Evolutionary conservation across 2,797 vertebrate species (phyloP), one percentile per base, ranked within the genome.

Genomic region (Hydrophis major): DNA sequence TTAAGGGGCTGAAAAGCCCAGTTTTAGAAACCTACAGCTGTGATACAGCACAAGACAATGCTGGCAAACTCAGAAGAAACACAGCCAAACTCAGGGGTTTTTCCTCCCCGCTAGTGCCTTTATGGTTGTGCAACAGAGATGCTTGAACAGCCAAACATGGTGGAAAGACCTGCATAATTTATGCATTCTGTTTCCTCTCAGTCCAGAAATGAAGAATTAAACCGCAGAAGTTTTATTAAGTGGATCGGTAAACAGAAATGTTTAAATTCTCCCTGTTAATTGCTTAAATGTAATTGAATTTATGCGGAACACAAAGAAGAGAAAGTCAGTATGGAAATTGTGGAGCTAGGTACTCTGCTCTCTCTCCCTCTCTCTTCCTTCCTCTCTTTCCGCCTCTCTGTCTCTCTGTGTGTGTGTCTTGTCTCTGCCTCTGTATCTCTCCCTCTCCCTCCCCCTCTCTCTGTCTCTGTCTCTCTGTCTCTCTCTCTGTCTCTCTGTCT

Each of bases 161-260:
- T 92, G 93, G 57, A 1, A 93, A 95, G 96, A 92, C 93, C 96
- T 96, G 93, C 96, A 96, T 96, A 95, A 97, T 96, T 97, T 92
- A 97, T 96, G 94, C 91, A 93, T 89, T 94, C 94, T 95, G 94
- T 96, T 89, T 90, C 94, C 28, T 91, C 0, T 61, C 60, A 0
- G 92, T 92, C 95, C 91, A 96, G 94, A 95, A 96, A 95, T 95
- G 95, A 97, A 96, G 96, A 95, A 96, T 97, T 96, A 96, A 96
- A 95, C 93, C 92, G 60, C 59, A 93, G 91, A 96, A 96, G 96
- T 96, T 96, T 96, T 97, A 97, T 97, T 96, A 96, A 97, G 96
- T 93, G 97, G 96, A 95, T 96, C 95, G 94, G 96, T 96, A 96
- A 97, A 96, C 96, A 97, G 96, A 96, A 96, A 63, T 95, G 96